Base-by-base conservation (phyloP, 2,888 invertebrate genomes). In the Cephus pulcher region DNA sequence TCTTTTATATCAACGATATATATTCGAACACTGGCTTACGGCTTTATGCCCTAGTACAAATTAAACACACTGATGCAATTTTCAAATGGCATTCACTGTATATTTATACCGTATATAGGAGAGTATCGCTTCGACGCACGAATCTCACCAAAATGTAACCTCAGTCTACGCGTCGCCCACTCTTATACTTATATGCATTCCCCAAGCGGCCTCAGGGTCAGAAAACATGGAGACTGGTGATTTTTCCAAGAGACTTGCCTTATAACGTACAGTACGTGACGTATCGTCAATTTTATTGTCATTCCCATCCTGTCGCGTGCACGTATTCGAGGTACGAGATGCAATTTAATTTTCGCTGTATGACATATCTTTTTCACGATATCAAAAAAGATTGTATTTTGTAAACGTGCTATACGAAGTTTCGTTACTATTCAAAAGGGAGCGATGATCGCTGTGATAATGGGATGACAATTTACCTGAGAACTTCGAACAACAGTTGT, bases 251-350 rank as follows among this genome's bases (percentile, higher is more conserved):
- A 34, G 35, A 23, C 33, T n/a, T 32, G 75, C n/a, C 30, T 23
- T 34, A 34, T 32, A 30, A 34, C 56, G 32, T 69, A 73, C 40
- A 3, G 70, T 68, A 69, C 76, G 75, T 74, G 78, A 79, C 80
- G 75, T 74, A 75, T 23, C 40, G 68, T 76, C 77, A 75, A 80
- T 80, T 80, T 81, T 76, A 79, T 81, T 81, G 80, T 77, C 56
- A 77, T 15, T 35, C 34, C 34, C 34, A 35, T 56, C 40, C 34
- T 73, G 71, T 73, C 75, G 23, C 23, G 76, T 73, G 56, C 56
- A 30, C 9, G 56, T 56, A 56, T 23, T 56, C 6, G 56, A 56
- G 56, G 2, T 56, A 56, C 23, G 56, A 23, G 23, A 56, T 23
- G 23, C 9, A 56, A 56, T 56, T 56, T 23, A 9, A 69, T 73